Base-by-base conservation (phyloP, 2,888 invertebrate genomes). In the Sminthurides aquaticus region DNA sequence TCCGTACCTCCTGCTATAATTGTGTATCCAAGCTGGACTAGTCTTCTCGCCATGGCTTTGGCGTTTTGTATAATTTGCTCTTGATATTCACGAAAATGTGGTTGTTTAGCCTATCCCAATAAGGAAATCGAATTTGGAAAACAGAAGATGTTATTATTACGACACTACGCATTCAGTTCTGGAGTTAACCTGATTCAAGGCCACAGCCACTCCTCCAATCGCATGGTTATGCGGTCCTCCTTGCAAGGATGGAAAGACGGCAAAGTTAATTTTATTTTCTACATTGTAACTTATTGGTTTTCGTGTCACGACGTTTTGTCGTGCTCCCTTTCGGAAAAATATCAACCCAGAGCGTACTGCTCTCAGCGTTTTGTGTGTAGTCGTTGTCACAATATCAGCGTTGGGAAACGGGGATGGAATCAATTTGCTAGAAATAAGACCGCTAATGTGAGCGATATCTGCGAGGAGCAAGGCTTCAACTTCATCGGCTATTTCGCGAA, bases 171-270 rank as follows among this genome's bases (percentile, higher is more conserved):
- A 43, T 8, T 11, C 43, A 11, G 8, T 43, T 43, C 8, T 18
- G 43, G 8, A 8, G 18, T 18, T 43, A 11, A 55, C 76, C 69
- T 76, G 76, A 60, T 73, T 75, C 24, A 82, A 76, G 24, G 81
- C 80, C 3, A 80, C 79, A 27, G 76, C 76, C 60, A 74, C 76
- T 77, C 81, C 82, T 57, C 81, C 82, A 71, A 84, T 84, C 54
- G 82, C 81, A 75, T 85, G 82, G 68, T 84, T 83, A 76, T 85
- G 84, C 27, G 84, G 84, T 11, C 84, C 84, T 57, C 84, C 84
- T 76, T 85, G 84, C 25, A 85, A 78, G n/a, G 83, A 83, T 3
- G 84, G 84, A 74, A 85, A 84, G 25, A 85, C 82, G 2, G 84
- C 82, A 59, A 80, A 79, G 75, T 84, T 82, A 70, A 85, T 82